These are phyloP conservation scores for Lucifuga dentata DNA, from an alignment of 2,113 vertebrate species.

Conservation along the genomic window DNA sequence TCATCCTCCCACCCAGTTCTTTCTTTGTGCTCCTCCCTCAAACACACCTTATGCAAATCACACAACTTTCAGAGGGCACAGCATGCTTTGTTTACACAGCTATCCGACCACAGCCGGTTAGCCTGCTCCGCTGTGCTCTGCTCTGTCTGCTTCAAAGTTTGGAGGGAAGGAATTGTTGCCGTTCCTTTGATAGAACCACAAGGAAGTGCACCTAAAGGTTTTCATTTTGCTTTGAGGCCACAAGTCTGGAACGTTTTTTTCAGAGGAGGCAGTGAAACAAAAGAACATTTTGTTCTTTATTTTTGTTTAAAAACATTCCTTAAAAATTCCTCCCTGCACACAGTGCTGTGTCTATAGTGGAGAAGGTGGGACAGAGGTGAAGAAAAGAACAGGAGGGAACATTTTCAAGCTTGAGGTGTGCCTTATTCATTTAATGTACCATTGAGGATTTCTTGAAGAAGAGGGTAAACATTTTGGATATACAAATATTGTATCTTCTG, in stretches of 20 bases:
- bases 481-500: constrained; percentile 18
- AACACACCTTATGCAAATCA: constrained; percentile 87
- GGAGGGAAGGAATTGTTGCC: constrained; percentile 57
- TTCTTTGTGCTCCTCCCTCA: constrained; percentile 75
- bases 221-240: constrained; percentile 40
- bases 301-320: constrained; percentile 61
- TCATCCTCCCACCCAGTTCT: constrained; percentile 44
- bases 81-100: constrained; percentile 84
- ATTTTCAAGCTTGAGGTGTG: constrained; percentile 42
- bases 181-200: constrained; percentile 36
- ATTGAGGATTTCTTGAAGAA: constrained; percentile 24
- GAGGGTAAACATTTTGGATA: constrained; percentile 51
- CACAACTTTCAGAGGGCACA: constrained; percentile 69
- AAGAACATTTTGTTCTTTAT: constrained; percentile 60
- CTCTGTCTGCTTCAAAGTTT: constrained; percentile 47
- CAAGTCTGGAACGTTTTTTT: constrained; percentile 49
- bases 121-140: constrained; percentile 57
- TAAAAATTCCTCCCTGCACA: constrained; percentile 27
- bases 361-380: constrained; percentile 52
- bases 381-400: constrained; percentile 49
- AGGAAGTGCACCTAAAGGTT: constrained; percentile 48
- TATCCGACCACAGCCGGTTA: constrained; percentile 70
- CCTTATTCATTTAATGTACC: constrained; percentile 22
- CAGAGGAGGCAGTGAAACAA: constrained; percentile 54
- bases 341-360: constrained; percentile 52